Conservation (phyloP, 2,113 vertebrate species). For the Acinonyx jubatus region DNA sequence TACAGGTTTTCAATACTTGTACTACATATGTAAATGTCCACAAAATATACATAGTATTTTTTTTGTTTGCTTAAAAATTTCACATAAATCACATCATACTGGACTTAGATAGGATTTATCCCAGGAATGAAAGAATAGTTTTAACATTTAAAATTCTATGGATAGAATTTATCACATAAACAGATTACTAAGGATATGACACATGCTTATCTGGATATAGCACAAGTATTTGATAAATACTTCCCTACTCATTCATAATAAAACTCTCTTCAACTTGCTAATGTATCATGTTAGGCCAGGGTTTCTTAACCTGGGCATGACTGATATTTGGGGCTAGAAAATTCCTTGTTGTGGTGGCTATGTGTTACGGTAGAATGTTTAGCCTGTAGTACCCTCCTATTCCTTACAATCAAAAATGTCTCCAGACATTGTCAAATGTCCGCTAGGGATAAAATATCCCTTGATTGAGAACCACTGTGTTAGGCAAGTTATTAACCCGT, state of each 20-base stretch:
- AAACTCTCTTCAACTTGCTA: neutral
- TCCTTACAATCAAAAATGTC: neutral
- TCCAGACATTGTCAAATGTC: neutral
- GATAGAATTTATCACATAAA: conserved; percentile 30
- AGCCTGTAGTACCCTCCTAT: neutral
- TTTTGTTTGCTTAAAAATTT: neutral
- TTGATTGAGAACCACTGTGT: neutral
- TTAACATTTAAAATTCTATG: conserved; percentile 39
- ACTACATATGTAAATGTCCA: neutral
- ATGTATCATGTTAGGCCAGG: neutral
- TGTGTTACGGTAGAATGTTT: neutral
- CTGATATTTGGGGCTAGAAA: neutral
- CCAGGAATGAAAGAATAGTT: conserved; percentile 8
- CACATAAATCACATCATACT: conserved; percentile 39
- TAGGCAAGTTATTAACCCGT: neutral
- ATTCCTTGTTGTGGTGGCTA: neutral
- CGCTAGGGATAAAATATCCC: neutral
- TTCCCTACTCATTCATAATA: neutral
- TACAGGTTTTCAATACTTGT: neutral
- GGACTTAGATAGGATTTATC: conserved; percentile 7
- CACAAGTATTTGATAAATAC: neutral
- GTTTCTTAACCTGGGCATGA: neutral
- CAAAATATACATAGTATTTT: neutral
- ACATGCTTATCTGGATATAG: neutral
- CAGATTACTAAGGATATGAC: conserved; percentile 20